Evolutionary conservation across 2,888 invertebrate species (phyloP), one percentile per base, ranked within the genome.

Genomic region (Catocala fraxini): DNA sequence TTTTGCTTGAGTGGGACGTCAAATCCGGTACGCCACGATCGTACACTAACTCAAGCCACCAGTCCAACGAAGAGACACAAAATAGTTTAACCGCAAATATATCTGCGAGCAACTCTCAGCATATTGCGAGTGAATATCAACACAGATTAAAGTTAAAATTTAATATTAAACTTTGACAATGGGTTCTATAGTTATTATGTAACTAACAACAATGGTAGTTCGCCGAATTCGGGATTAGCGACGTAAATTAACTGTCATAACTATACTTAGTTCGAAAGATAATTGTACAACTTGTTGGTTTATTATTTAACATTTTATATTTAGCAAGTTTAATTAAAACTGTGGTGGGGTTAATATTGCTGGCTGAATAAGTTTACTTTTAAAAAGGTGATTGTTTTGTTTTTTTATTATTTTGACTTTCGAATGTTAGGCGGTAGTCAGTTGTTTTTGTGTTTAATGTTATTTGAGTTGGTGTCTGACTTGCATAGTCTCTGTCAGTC

Each of bases 111-210:
- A 15, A 35, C 2, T 39, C 5, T 34, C 41, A 43, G 10, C 6
- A 53, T 34, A 41, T 47, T 47, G n/a, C 15, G 0, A 52, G 33
- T 33, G 1, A 47, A 41, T 42, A 7, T 60, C 43, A 55, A 58
- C 34, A 70, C 65, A 73, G 57, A 65, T 67, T 71, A 6, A 65
- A 67, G 49, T 71, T 64, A 55, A 56, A 69, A 68, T 77, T 77
- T 74, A 75, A 71, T 75, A 77, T 61, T 52, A 68, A 75, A 75
- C 71, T 75, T 77, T 56, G 53, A 68, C 75, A 75, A 71, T 77
- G 61, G 64, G 48, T 63, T 52, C 58, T 61, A 58, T 43, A 59
- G 59, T 68, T 69, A 61, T 67, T 61, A 58, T 60, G 55, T 61
- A 62, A 72, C 59, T 45, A 61, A 45, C 75, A 75, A 75, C 75